Conservation (phyloP, 2,888 invertebrate genomes). For the Geophilus truncorum region DNA sequence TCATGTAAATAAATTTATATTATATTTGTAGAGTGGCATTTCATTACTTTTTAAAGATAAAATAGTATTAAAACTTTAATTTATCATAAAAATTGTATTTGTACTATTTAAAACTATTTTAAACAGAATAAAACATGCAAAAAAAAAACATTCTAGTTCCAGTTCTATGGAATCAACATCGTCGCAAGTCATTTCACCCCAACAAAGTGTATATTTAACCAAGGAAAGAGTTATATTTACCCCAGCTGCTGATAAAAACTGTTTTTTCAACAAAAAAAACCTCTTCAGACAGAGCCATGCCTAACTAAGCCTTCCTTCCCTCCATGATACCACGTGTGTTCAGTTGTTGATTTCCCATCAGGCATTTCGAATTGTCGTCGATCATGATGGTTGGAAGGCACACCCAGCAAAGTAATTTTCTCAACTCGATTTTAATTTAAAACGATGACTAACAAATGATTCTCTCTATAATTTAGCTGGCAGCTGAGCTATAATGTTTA, state of each 20-base stretch:
- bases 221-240: neutral
- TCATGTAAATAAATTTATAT: neutral
- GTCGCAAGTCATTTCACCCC: neutral
- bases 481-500: neutral
- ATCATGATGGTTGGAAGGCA: constrained; percentile 4
- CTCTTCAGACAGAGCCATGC: too few relatives aligned
- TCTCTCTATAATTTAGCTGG: neutral
- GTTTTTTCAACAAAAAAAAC: neutral
- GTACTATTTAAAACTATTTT: too few relatives aligned
- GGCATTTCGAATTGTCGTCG: constrained; percentile 2
- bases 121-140: neutral
- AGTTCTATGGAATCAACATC: neutral
- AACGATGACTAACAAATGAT: neutral
- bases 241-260: neutral
- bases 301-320: neutral
- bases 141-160: neutral
- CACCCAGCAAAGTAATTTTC: constrained; percentile 12
- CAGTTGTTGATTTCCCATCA: constrained; percentile 5
- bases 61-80: neutral
- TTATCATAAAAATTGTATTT: neutral
- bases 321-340: neutral
- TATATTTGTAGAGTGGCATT: neutral
- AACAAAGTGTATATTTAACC: neutral
- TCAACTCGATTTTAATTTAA: neutral
- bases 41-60: too few relatives aligned